Base-by-base conservation (phyloP, 2,113 vertebrate genomes). In the Coptodon bakossiorum region DNA sequence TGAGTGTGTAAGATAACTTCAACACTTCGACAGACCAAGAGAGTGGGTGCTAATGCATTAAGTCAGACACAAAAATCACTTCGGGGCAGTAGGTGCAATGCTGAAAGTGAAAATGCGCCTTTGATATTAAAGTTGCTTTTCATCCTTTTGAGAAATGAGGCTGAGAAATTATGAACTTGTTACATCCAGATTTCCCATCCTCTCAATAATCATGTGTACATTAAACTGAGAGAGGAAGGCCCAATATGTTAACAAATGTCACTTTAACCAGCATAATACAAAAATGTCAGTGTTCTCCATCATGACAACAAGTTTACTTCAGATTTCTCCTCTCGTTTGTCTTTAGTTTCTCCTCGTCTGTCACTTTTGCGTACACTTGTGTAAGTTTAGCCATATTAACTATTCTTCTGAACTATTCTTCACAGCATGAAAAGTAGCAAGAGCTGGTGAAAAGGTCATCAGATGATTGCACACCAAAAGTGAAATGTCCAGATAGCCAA, bases 401-500 rank as follows among this genome's bases (percentile, higher is more conserved):
- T 22, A 22, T 22, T 22, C 22, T 22, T 78, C 36, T 6, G 17
- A 87, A 16, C 31, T 14, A 24, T 3, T 24, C 14, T 22, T 52
- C 73, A 52, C 27, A 52, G 9, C 10, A 78, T 19, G 10, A 50
- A 50, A 79, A 50, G 45, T 27, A 81, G 9, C 34, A n/a, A 57
- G 54, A 22, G 34, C 4, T 31, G 4, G 6, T 68, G 34, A 50
- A 68, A 88, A 88, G 43, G 80, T 81, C 68, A 85, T 11, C 7
- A 56, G 66, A 66, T 52, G 38, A 61, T 36, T 43, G 24, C 59
- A 78, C 34, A 43, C 36, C 19, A 19, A n/a, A 59, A 48, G 79
- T 38, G 22, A 81, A 86, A 61, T n/a, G 14, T 80, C 86, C 68
- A 52, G 14, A 89, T 81, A 87, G 80, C 19, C 53, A 86, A 85